These are phyloP conservation scores for Caenorhabditis doughertyi DNA, from an alignment of 2,888 invertebrate genomes.

Conservation along the genomic window DNA sequence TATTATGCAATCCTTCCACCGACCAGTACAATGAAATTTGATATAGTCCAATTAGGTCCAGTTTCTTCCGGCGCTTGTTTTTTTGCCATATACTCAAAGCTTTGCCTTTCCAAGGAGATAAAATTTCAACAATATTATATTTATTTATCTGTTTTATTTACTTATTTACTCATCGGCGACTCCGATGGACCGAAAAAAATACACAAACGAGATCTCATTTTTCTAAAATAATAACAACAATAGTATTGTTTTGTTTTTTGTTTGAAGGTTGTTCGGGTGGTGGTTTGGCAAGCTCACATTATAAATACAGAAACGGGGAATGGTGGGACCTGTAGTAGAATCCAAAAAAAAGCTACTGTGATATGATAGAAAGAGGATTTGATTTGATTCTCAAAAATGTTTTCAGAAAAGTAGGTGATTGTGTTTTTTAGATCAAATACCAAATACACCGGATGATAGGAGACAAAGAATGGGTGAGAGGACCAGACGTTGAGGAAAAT, in stretches of 20 bases:
- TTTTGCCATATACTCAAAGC: conserved; percentile 25
- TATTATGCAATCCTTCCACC: conserved; percentile 33
- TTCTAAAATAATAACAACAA: conserved; percentile 30
- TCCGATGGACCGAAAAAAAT: not conserved
- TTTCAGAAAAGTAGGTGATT: not conserved
- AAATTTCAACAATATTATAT: conserved; percentile 30
- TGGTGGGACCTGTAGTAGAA: conserved; percentile 29
- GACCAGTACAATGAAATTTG: conserved; percentile 50
- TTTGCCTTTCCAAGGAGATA: not conserved
- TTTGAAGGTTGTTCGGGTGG: not conserved
- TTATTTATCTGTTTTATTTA: conserved; percentile 42
- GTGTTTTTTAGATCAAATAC: conserved; percentile 6
- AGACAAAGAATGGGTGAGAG: not conserved
- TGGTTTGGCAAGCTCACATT: conserved; percentile 57
- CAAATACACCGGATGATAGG: conserved; percentile 22
- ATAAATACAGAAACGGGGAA: conserved; percentile 58
- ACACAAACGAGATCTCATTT: conserved; percentile 18
- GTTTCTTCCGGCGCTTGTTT: conserved; percentile 30
- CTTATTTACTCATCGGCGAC: conserved; percentile 12
- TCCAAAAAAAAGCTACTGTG: conserved; percentile 26
- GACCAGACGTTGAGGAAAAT: conserved; percentile 1
- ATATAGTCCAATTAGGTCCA: conserved; percentile 53
- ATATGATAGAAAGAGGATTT: conserved; percentile 39
- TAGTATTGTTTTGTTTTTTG: conserved; percentile 31
- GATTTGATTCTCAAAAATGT: conserved; percentile 29